Evolutionary conservation across 2,113 vertebrate genomes (phyloP), one percentile per base, ranked within the genome.

Genomic region (Trematocara stigmaticum): DNA sequence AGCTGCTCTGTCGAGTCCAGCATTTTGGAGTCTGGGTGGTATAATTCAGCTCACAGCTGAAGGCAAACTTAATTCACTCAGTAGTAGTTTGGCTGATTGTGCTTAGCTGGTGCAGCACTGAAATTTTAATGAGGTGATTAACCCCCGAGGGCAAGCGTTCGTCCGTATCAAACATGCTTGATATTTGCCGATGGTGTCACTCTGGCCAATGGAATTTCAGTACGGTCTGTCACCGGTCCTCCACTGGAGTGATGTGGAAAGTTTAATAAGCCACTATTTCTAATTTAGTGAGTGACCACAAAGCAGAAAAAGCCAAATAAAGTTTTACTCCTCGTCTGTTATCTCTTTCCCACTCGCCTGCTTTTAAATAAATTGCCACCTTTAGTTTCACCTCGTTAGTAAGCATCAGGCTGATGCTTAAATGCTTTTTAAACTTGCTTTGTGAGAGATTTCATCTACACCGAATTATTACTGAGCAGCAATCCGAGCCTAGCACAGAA

Each of bases 101-200:
- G 87, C 90, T 88, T 83, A 83, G 88, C 57, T 79, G 71, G 47
- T 71, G 83, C 87, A 29, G 45, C 23, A 59, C 82, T 89, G 88
- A 90, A 89, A 88, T 87, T 90, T 90, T 91, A 95, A 95, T 91
- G 88, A 94, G 85, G 89, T 91, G 83, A 90, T 93, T 92, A 90
- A 93, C 91, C 91, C 89, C 80, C 4, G 66, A 87, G 89, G 90
- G 82, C 90, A 88, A 64, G 51, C 42, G 47, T 38, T 85, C 4
- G 23, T 82, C 86, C 51, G 55, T 81, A 87, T 91, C 83, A 91
- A 83, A 82, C 87, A 57, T 51, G 81, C 82, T 79, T 91, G 88
- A 92, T 90, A 89, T 91, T 93, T 92, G 86, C 78, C 4, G 5
- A 84, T 71, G 69, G 82, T 83, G 84, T 88, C 79, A 79, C 57